phyloP scores from a whole-genome alignment of 2,113 vertebrate species.

The Scomber colias region DNA sequence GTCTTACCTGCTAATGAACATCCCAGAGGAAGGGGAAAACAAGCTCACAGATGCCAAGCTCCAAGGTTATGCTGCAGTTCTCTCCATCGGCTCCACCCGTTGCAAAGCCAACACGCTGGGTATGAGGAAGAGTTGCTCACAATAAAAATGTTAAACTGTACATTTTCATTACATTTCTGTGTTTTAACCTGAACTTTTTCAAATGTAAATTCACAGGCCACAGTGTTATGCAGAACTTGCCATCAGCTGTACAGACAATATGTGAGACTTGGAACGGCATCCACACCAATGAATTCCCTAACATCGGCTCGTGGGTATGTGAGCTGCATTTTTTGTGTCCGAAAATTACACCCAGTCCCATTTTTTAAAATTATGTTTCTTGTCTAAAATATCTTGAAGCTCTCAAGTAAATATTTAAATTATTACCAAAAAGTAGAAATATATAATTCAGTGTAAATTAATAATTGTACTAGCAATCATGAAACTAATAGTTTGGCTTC shows the following conservation, averaged over 20 bases:
- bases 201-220: slow-evolving; percentile 84
- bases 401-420: background rate
- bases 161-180: background rate
- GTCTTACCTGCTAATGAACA: slow-evolving; percentile 94
- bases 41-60: slow-evolving; percentile 91
- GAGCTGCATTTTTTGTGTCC: background rate
- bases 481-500: background rate
- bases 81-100: slow-evolving; percentile 93
- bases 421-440: no score
- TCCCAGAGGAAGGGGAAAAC: slow-evolving; percentile 92
- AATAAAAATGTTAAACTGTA: background rate
- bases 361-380: background rate
- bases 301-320: slow-evolving; percentile 97
- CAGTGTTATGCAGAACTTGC: slow-evolving; percentile 93
- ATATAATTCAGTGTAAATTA: no score
- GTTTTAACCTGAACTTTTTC: slow-evolving; percentile 13
- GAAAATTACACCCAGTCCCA: no score
- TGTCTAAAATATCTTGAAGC: background rate
- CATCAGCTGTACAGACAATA: slow-evolving; percentile 91
- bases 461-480: background rate
- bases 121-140: slow-evolving; percentile 65
- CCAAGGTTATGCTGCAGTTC: slow-evolving; percentile 93
- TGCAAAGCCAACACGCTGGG: slow-evolving; percentile 95
- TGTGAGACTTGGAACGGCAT: slow-evolving; percentile 97
- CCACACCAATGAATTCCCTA: slow-evolving; percentile 98